Base-by-base conservation (phyloP, 2,113 vertebrate species). In the Hystrix brachyura region DNA sequence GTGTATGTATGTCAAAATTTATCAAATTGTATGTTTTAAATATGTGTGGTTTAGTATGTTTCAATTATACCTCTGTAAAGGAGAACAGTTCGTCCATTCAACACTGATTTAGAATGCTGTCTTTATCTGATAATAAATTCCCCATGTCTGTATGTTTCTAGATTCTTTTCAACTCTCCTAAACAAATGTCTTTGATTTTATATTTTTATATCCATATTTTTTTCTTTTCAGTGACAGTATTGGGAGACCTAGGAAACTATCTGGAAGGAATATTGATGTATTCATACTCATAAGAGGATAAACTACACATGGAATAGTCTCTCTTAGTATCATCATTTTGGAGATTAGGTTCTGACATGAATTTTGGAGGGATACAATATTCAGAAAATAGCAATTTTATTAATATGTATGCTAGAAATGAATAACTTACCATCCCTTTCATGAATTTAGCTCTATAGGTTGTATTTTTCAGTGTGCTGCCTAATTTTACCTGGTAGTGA, bases 161-260 rank as follows among this genome's bases (percentile, higher is more conserved):
- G 78, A 91, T 17, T 23, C 2, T 55, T 23, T 80, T 91, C 57
- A 94, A 48, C 13, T 88, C 27, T 87, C 55, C 38, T 59, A 53
- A 96, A n/a, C 32, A 89, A 78, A 76, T 94, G 4, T 76, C 53
- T 89, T 79, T 89, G n/a, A 74, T 32, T 94, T 95, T 60, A 29
- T 96, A 71, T 84, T 91, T 85, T 64, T 78, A 32, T 46, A 60
- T 38, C 15, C 4, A 59, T 84, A 62, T n/a, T 19, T 59, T n/a
- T 93, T 15, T 89, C 48, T 87, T 53, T 46, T 90, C 38, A 93
- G 15, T 79, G 57, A 79, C 71, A 13, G n/a, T 67, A 9, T n/a
- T 94, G n/a, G n/a, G 60, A 87, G 57, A 90, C 43, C 27, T 86
- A 53, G 13, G 81, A 79, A 96, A 12, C 29, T 19, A 87, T 17